Evolutionary conservation across 2,113 vertebrate species (phyloP).

Genomic region (Leucopternis melanops): DNA sequence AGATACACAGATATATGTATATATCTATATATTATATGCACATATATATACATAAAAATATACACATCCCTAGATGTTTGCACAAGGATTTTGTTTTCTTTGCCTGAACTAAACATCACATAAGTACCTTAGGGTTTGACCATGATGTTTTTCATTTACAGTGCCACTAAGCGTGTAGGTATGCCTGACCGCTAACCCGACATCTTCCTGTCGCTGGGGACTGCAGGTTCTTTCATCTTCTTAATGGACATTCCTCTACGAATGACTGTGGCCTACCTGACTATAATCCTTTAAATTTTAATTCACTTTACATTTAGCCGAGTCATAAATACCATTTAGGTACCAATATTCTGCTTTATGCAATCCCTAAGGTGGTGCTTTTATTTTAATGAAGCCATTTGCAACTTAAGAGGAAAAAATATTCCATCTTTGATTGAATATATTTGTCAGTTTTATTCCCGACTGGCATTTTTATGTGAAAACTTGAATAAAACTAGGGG

Average conservation of each 20-base stretch:
- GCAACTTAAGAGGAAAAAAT: slow-evolving; percentile 89
- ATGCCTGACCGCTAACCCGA: slow-evolving; percentile 66
- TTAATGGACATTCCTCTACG: slow-evolving; percentile 91
- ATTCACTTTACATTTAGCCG: slow-evolving; percentile 98
- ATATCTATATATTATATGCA: rapidly evolving
- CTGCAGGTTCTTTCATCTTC: slow-evolving; percentile 85
- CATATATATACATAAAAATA: background rate
- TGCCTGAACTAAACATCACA: slow-evolving; percentile 62
- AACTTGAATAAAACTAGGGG: slow-evolving; percentile 81
- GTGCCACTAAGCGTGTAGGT: slow-evolving; percentile 71
- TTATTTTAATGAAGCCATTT: slow-evolving; percentile 99
- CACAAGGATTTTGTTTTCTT: slow-evolving; percentile 53
- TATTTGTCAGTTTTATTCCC: slow-evolving; percentile 95
- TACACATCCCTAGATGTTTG: background rate
- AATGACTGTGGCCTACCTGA: slow-evolving; percentile 94
- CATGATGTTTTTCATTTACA: slow-evolving; percentile 70
- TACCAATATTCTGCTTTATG: slow-evolving; percentile 87
- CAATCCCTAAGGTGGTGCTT: slow-evolving; percentile 92
- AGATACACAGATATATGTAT: rapidly evolving
- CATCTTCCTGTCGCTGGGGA: slow-evolving; percentile 75
- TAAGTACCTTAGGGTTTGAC: slow-evolving; percentile 17
- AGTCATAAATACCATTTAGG: slow-evolving; percentile 99
- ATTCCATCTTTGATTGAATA: slow-evolving; percentile 86
- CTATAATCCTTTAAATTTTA: slow-evolving; percentile 98
- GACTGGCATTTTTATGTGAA: slow-evolving; percentile 89